Conservation (phyloP, 1,140 invertebrate genomes). For the Drosophila lowei region DNA sequence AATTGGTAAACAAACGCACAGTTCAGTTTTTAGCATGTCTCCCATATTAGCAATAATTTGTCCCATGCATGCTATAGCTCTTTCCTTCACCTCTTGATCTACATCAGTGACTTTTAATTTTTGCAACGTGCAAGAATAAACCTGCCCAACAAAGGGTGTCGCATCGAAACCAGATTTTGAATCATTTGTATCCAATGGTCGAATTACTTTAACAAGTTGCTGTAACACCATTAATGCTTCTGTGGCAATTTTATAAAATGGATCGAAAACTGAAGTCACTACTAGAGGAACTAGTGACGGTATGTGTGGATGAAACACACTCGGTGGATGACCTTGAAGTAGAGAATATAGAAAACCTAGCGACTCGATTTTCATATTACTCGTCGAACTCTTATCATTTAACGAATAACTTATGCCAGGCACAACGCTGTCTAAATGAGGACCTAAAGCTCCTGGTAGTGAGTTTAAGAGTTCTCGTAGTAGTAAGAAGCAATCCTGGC, state of each 20-base stretch:
- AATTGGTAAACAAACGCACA: conserved; percentile 94
- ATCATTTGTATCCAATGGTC: conserved; percentile 88
- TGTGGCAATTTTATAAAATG: conserved; percentile 99
- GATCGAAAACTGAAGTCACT: conserved; percentile 94
- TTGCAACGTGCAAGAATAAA: conserved; percentile 93
- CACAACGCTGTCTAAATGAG: conserved; percentile 93
- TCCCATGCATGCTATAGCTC: conserved; percentile 98
- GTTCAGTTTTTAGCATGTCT: conserved; percentile 89
- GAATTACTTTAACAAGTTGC: conserved; percentile 96
- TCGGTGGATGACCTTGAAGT: conserved; percentile 91
- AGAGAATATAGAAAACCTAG: conserved; percentile 96
- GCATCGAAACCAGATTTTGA: conserved; percentile 87
- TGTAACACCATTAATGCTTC: conserved; percentile 96
- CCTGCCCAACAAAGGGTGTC: conserved; percentile 89
- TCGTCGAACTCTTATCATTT: conserved; percentile 96
- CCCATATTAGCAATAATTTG: conserved; percentile 97
- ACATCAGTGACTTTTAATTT: conserved; percentile 97
- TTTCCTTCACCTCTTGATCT: conserved; percentile 99
- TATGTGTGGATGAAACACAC: conserved; percentile 91
- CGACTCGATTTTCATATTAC: conserved; percentile 99
- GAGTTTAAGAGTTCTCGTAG: conserved; percentile 95
- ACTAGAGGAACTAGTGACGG: conserved; percentile 93
- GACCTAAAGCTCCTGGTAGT: conserved; percentile 93
- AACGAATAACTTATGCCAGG: conserved; percentile 96
- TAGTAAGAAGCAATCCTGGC: conserved; percentile 95